A percentile compares a stretch with the other conserved stretches of the same genome.
Conservation (phyloP, 2,888 invertebrate species). For the Papilio gigon region DNA sequence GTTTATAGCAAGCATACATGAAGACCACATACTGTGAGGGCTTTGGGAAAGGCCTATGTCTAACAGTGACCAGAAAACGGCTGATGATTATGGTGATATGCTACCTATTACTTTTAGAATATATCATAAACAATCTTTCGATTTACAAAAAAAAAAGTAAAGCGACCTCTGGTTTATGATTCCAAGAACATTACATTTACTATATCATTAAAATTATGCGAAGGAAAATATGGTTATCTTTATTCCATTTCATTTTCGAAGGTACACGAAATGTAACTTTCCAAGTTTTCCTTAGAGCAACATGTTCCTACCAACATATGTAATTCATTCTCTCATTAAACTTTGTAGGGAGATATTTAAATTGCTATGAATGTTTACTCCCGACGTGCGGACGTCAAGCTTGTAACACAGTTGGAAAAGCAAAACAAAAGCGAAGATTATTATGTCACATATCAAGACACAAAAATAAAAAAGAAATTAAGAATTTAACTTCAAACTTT, state of each 20-base stretch:
- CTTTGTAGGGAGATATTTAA: constrained; percentile 26
- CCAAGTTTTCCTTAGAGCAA: not conserved
- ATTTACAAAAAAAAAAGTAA: too few relatives aligned
- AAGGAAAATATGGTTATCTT: not conserved
- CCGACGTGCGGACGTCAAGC: constrained; percentile 2
- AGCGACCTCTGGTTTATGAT: too few relatives aligned
- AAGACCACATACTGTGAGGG: too few relatives aligned
- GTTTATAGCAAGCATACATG: too few relatives aligned
- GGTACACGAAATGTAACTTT: not conserved
- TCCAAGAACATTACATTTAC: too few relatives aligned
- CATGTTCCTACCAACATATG: constrained; percentile 10
- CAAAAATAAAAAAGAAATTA: not conserved
- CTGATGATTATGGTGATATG: too few relatives aligned
- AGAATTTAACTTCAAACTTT: not conserved
- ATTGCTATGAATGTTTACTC: constrained; percentile 23
- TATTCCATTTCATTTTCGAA: not conserved
- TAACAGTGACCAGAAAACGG: too few relatives aligned
- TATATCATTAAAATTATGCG: not conserved
- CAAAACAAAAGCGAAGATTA: not conserved
- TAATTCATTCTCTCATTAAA: constrained; percentile 33
- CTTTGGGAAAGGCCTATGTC: too few relatives aligned
- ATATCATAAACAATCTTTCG: too few relatives aligned
- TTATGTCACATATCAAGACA: not conserved
- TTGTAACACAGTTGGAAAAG: not conserved
- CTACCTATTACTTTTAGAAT: not conserved